Conservation (phyloP, 1,140 invertebrate genomes). For the Drosophila melanica region DNA sequence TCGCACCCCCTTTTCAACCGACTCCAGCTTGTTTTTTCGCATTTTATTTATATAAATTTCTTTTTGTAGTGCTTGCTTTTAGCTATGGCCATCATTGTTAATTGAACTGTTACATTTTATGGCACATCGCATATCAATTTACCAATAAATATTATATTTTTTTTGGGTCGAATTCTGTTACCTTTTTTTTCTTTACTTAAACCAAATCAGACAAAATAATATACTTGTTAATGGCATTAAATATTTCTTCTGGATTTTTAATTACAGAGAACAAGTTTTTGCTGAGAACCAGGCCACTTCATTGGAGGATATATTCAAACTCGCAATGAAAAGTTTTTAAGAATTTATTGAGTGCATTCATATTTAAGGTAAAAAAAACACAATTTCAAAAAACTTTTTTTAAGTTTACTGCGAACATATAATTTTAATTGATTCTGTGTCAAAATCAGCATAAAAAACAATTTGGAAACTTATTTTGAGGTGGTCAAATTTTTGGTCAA, state of each 20-base stretch:
- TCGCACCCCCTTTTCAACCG: conserved; percentile 27
- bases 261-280: conserved; percentile 4
- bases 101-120: conserved; percentile 61
- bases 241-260: conserved; percentile 1
- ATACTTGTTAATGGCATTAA: background rate
- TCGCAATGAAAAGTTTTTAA: no score
- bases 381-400: no score
- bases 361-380: no score
- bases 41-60: conserved; percentile 14
- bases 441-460: no score
- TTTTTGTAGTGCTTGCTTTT: conserved; percentile 36
- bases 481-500: no score
- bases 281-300: no score
- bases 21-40: conserved; percentile 9
- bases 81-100: conserved; percentile 48
- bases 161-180: background rate
- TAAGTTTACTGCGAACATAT: no score
- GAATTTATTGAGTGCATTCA: no score
- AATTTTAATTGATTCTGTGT: no score
- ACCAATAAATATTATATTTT: conserved; percentile 10
- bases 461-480: no score
- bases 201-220: background rate
- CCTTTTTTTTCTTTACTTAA: background rate
- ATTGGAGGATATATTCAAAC: no score
- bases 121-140: conserved; percentile 37